Base-by-base conservation (phyloP, 92 coral and sea anemone genomes). In the Zoanthus sansibaricus region DNA sequence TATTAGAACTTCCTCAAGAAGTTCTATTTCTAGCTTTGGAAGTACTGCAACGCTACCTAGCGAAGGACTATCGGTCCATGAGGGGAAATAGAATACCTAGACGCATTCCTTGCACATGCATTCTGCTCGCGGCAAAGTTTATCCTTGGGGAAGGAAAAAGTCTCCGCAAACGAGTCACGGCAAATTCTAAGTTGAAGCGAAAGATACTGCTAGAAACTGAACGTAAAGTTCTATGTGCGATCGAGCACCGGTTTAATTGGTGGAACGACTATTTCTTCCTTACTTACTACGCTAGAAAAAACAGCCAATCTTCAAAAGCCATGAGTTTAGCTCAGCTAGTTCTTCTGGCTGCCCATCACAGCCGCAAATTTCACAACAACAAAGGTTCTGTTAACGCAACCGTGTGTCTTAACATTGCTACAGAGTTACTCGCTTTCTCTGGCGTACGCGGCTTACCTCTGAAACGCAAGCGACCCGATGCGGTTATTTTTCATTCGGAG, bases 11-110 rank as follows among this genome's bases (percentile, higher is more conserved):
- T n/a, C 83, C 83, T 30, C 70, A 72, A 78, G 83, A 78, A 46
- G 83, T 61, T 59, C 14, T 78, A 20, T 78, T 78, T 37, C 46
- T 78, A 58, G 70, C 83, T 33, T 56, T 78, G 8, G 83, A 78
- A 47, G 55, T 61, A 7, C 54, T 59, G 33, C 72, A 56, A 51
- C 83, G 71, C 7, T 78, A 78, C 42, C 13, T 78, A 12, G 70
- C 83, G 30, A 78, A 78, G 46, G 54, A 7, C 1, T 58, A 37
- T 46, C 18, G 1, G n/a, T 37, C 83, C 4, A 12, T 78, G 16
- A 78, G 83, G 61, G 72, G 83, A 64, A 78, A 78, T n/a, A 61
- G 83, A 61, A 21, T 69, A 8, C 83, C 83, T n/a, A 78, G 59
- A 55, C 83, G 83, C 54, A 61, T 78, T 78, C 16, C 47, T 61